Percentiles rank a stretch among this genome's conserved stretches.
Conservation (phyloP, 2,113 vertebrate genomes). For the Eira barbara region DNA sequence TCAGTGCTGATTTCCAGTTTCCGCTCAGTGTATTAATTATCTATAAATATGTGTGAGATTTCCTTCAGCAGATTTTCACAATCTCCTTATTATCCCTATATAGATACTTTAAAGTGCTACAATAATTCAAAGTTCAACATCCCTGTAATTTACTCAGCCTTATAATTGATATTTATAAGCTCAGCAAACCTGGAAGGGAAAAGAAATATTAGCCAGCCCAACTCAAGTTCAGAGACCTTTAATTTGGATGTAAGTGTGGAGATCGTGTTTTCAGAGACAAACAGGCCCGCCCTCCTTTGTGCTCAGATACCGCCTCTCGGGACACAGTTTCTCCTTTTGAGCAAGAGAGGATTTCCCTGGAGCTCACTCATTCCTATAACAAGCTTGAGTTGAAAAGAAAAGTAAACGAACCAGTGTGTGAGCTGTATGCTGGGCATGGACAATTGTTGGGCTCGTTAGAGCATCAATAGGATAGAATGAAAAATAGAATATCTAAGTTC, state of each 20-base stretch:
- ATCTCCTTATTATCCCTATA: conserved; percentile 77
- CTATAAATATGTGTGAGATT: conserved; percentile 82
- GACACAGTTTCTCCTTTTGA: conserved; percentile 52
- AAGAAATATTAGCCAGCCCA: conserved; percentile 65
- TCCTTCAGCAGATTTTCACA: conserved; percentile 81
- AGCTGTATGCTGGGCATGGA: neutral
- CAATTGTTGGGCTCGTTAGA: neutral
- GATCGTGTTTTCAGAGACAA: conserved; percentile 34
- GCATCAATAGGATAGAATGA: neutral
- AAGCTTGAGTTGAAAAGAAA: conserved; percentile 24
- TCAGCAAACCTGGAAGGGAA: conserved; percentile 68
- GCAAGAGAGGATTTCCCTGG: neutral
- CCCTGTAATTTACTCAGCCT: conserved; percentile 79
- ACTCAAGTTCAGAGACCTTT: conserved; percentile 72
- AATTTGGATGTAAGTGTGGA: conserved; percentile 48
- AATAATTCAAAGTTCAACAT: conserved; percentile 74
- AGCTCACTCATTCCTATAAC: neutral
- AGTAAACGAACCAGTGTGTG: conserved; percentile 17
- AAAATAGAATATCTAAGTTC: neutral
- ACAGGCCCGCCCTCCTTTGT: neutral
- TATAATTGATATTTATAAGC: conserved; percentile 80
- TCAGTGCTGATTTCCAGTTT: conserved; percentile 81
- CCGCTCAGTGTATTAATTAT: conserved; percentile 85
- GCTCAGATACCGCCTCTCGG: neutral
- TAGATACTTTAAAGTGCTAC: conserved; percentile 76